These are phyloP conservation scores for Pogonocherus hispidulus DNA, from an alignment of 2,888 invertebrate species.

Conservation along the genomic window DNA sequence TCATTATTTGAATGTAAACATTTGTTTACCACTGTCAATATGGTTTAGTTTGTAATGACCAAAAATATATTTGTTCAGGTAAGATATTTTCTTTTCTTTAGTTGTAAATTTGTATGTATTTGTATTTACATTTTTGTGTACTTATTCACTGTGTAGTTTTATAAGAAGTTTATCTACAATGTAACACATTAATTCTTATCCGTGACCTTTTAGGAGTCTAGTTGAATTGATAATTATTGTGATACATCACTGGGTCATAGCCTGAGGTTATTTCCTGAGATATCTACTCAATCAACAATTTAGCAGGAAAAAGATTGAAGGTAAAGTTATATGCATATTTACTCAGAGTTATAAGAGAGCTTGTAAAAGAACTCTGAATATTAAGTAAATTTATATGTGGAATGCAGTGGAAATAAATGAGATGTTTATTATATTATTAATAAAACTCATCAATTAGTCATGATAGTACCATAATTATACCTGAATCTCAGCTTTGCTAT, in stretches of 20 bases:
- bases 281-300: not conserved
- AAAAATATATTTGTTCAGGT: not conserved
- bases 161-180: not conserved
- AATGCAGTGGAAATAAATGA: not conserved
- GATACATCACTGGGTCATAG: not conserved
- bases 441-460: not conserved
- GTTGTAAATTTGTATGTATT: not conserved
- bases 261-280: slow-evolving; percentile 3
- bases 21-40: too few species aligned
- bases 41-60: too few species aligned
- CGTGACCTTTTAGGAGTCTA: not conserved
- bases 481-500: slow-evolving; percentile 16
- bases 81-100: not conserved
- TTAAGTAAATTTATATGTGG: not conserved
- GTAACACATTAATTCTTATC: not conserved
- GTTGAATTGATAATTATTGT: not conserved
- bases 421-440: not conserved
- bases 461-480: slow-evolving; percentile 1
- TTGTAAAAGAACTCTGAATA: too few species aligned
- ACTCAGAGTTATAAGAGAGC: not conserved
- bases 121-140: too few species aligned
- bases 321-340: not conserved
- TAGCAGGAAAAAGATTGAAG: not conserved
- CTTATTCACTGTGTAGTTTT: too few species aligned
- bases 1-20: too few species aligned